Conservation (phyloP, 2,797 vertebrate genomes). For the Harpagifer antarcticus region DNA sequence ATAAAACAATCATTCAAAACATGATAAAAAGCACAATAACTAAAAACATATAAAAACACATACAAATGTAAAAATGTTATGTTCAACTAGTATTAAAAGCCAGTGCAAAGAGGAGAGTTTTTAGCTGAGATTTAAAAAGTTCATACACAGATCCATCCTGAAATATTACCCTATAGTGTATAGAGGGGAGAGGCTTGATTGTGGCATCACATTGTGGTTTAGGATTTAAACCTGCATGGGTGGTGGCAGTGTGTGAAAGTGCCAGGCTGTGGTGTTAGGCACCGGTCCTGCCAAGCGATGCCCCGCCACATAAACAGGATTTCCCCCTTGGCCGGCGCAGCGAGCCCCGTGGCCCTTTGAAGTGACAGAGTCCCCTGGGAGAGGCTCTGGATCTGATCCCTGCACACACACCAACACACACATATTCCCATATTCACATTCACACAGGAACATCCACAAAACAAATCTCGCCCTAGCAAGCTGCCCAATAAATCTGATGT, state of each 20-base stretch:
- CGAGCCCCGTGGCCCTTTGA: constrained; percentile 76
- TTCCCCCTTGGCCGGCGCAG: constrained; percentile 70
- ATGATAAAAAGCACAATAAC: too few species aligned
- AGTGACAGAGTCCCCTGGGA: constrained; percentile 76
- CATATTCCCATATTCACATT: constrained; percentile 50
- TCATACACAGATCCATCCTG: not conserved
- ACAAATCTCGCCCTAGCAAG: constrained; percentile 42
- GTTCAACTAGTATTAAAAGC: too few species aligned
- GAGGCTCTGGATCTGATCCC: constrained; percentile 75
- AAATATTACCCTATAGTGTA: constrained; percentile 40
- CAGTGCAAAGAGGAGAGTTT: too few species aligned
- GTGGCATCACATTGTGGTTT: constrained; percentile 45
- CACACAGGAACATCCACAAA: constrained; percentile 10
- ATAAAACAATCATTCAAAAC: too few species aligned
- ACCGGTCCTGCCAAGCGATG: constrained; percentile 60
- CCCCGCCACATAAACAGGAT: constrained; percentile 73
- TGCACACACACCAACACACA: constrained; percentile 48
- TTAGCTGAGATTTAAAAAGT: too few species aligned
- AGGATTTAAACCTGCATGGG: constrained; percentile 70
- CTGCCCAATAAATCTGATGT: constrained; percentile 53
- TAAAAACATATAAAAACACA: too few species aligned
- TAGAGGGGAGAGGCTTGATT: constrained; percentile 28
- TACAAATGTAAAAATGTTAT: too few species aligned
- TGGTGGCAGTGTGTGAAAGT: constrained; percentile 52
- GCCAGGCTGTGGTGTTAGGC: constrained; percentile 68